phyloP scores from a whole-genome alignment of 2,888 invertebrate species.

The Melanostoma scalare region DNA sequence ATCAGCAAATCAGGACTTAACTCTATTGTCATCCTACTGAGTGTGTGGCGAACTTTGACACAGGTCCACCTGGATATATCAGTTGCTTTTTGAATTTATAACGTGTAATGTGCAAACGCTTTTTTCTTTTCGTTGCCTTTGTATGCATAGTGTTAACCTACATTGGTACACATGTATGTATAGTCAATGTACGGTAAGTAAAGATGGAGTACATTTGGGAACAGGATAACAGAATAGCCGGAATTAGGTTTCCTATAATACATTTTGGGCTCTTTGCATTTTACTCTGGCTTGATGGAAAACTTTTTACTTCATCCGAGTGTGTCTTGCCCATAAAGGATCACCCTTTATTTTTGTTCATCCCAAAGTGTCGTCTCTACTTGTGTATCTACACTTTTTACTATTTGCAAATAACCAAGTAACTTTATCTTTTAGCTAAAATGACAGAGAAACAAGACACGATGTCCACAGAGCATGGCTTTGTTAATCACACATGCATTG shows the following conservation, averaged over 20 bases:
- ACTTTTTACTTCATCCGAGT: conserved; percentile 45
- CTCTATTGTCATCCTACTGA: conserved; percentile 47
- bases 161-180: not conserved
- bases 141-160: not conserved
- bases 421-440: conserved; percentile 57
- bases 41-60: conserved; percentile 42
- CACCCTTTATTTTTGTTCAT: not conserved
- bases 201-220: conserved; percentile 11
- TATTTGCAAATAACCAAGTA: conserved; percentile 39
- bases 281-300: conserved; percentile 35
- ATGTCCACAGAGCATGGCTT: conserved; percentile 39
- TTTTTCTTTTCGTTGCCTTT: not conserved
- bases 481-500: conserved; percentile 62
- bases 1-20: conserved; percentile 67
- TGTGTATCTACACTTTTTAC: not conserved
- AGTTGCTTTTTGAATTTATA: conserved; percentile 24
- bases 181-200: not conserved
- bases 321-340: conserved; percentile 32
- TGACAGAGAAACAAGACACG: conserved; percentile 36
- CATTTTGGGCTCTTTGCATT: conserved; percentile 57
- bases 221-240: conserved; percentile 57
- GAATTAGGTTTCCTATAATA: conserved; percentile 58
- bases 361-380: not conserved
- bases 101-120: conserved; percentile 25
- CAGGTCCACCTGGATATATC: conserved; percentile 34